Evolutionary conservation across 2,113 vertebrate genomes (phyloP).

Genomic region (Eurystomus gularis): DNA sequence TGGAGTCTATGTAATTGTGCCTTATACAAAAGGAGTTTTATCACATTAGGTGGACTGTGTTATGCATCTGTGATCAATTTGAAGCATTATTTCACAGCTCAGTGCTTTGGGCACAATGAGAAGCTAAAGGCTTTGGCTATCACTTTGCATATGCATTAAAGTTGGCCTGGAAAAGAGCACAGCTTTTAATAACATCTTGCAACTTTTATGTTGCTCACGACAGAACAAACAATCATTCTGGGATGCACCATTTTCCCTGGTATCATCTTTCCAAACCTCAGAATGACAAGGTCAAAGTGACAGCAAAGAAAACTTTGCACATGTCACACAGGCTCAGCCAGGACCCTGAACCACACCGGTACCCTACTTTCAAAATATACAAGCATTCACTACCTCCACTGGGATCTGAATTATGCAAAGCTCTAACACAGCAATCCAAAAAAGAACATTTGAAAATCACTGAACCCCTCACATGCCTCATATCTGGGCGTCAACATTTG

Average conservation of each 20-base stretch:
- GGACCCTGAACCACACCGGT: not conserved
- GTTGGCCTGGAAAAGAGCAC: not conserved
- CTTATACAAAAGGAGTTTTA: constrained; percentile 11
- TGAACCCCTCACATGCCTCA: not conserved
- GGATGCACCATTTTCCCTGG: not conserved
- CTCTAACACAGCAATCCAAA: not conserved
- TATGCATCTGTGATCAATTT: constrained; percentile 17
- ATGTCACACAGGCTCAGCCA: not conserved
- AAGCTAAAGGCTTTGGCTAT: constrained; percentile 33
- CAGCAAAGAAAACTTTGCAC: not conserved
- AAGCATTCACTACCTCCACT: not conserved
- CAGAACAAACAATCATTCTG: not conserved
- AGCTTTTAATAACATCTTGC: not conserved
- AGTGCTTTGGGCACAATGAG: constrained; percentile 37
- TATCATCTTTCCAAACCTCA: not conserved
- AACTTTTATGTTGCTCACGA: not conserved
- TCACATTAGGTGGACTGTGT: not conserved
- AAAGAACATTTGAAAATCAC: not conserved
- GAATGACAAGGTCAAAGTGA: not conserved
- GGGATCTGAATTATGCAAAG: not conserved
- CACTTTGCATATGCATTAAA: not conserved
- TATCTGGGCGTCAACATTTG: too few species aligned
- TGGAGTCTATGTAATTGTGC: not conserved
- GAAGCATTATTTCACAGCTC: constrained; percentile 56
- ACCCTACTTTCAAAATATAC: not conserved